These are phyloP conservation scores for Drosophila insularis DNA, from an alignment of 1,140 invertebrate species.

Conservation along the genomic window DNA sequence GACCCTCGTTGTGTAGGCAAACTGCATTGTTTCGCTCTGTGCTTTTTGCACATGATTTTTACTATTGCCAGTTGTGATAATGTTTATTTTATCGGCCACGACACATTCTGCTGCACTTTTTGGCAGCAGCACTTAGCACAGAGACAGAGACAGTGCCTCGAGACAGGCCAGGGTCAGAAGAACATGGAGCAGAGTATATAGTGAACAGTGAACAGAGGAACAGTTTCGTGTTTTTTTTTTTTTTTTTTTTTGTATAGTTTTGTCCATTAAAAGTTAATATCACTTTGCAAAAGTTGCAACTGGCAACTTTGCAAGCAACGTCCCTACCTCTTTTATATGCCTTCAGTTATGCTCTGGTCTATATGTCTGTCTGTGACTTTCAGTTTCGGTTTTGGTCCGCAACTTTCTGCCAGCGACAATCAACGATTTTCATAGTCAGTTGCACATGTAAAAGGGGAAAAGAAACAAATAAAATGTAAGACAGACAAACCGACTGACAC, in stretches of 20 bases:
- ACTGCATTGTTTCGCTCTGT: conserved; percentile 46
- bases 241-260: conserved; percentile 64
- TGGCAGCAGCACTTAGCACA: conserved; percentile 76
- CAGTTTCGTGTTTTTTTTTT: conserved; percentile 35
- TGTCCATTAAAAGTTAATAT: conserved; percentile 81
- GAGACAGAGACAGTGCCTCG: conserved; percentile 32
- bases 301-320: conserved; percentile 34
- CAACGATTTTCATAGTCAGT: conserved; percentile 79
- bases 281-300: conserved; percentile 70
- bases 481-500: conserved; percentile 48
- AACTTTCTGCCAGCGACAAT: conserved; percentile 74
- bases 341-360: neutral
- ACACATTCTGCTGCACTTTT: conserved; percentile 79
- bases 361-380: conserved; percentile 58
- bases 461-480: neutral
- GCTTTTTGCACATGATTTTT: conserved; percentile 78
- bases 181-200: conserved; percentile 28
- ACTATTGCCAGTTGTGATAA: conserved; percentile 79
- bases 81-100: conserved; percentile 80
- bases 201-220: conserved; percentile 16
- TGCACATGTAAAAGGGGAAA: conserved; percentile 62
- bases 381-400: conserved; percentile 52
- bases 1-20: conserved; percentile 42
- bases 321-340: neutral
- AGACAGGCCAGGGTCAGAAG: conserved; percentile 58